These are phyloP conservation scores for Actinia equina DNA, from an alignment of 64 coral and sea anemone species.

Conservation along the genomic window DNA sequence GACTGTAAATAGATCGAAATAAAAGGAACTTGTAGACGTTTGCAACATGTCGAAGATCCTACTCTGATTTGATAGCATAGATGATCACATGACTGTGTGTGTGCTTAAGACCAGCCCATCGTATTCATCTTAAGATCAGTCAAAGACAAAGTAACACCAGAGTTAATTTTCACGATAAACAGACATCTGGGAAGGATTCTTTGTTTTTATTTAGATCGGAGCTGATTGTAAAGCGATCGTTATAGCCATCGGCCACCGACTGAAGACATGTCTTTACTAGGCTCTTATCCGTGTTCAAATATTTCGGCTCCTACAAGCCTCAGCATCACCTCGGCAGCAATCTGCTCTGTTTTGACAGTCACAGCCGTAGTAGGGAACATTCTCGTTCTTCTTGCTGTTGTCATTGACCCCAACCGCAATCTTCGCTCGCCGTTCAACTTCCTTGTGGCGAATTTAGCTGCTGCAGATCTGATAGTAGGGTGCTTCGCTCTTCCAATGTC, in stretches of 20 bases:
- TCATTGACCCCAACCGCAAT: slow-evolving; percentile 68
- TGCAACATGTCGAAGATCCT: neutral
- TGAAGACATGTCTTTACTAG: neutral
- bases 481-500: slow-evolving; percentile 35
- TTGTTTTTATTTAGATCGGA: neutral
- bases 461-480: slow-evolving; percentile 72
- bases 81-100: neutral
- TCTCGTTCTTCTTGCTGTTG: slow-evolving; percentile 49
- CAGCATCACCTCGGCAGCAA: slow-evolving; percentile 21
- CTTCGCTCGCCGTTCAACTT: slow-evolving; percentile 81
- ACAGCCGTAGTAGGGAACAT: slow-evolving; percentile 26
- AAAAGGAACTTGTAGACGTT: neutral
- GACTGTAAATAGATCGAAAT: neutral
- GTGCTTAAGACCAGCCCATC: neutral
- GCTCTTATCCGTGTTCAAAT: slow-evolving; percentile 24
- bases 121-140: neutral
- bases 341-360: slow-evolving; percentile 4
- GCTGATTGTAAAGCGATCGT: neutral
- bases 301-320: slow-evolving; percentile 15
- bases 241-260: neutral
- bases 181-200: neutral
- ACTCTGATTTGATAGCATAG: neutral
- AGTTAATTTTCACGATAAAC: neutral
- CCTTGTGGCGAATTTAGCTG: slow-evolving; percentile 68
- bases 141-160: neutral